phyloP scores from a whole-genome alignment of 2,113 vertebrate genomes.

The Grantiella picta region DNA sequence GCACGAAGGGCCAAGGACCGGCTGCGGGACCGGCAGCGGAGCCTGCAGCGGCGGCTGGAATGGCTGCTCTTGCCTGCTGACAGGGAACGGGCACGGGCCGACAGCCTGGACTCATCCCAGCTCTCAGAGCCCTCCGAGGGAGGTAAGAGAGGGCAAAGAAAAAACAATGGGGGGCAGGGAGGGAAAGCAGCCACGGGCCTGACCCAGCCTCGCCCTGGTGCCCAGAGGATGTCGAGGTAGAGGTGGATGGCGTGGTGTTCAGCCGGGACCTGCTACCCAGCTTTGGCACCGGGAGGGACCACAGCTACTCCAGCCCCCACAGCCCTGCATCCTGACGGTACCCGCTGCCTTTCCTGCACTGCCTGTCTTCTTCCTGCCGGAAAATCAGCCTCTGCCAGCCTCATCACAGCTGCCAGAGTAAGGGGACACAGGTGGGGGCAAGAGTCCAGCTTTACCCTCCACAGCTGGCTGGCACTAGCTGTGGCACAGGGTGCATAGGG shows the following conservation, averaged over 20 bases:
- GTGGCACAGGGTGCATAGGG: rapidly evolving
- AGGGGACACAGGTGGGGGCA: not conserved
- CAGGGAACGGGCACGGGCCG: slow-evolving; percentile 75
- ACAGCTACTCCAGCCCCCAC: slow-evolving; percentile 86
- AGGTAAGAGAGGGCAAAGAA: not conserved
- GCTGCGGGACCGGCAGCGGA: slow-evolving; percentile 81
- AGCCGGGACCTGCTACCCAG: slow-evolving; percentile 72
- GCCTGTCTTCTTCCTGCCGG: not conserved
- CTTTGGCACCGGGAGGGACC: slow-evolving; percentile 75
- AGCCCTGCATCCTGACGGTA: slow-evolving; percentile 74
- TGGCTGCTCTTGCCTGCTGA: slow-evolving; percentile 67
- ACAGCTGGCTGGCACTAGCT: not conserved
- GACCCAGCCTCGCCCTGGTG: not conserved
- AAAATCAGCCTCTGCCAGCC: not conserved
- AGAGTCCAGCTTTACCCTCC: rapidly evolving
- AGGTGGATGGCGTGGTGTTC: slow-evolving; percentile 84
- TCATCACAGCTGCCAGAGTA: not conserved
- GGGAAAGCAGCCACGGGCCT: not conserved
- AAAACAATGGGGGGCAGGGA: not conserved
- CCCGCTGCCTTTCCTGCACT: not conserved
- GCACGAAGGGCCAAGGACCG: slow-evolving; percentile 81
- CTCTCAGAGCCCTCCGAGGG: slow-evolving; percentile 78
- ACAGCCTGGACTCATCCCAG: slow-evolving; percentile 86
- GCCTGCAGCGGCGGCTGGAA: slow-evolving; percentile 79
- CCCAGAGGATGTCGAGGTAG: slow-evolving; percentile 89